These are phyloP conservation scores for Hyalella azteca DNA, from an alignment of 2,888 invertebrate genomes.

Conservation along the genomic window DNA sequence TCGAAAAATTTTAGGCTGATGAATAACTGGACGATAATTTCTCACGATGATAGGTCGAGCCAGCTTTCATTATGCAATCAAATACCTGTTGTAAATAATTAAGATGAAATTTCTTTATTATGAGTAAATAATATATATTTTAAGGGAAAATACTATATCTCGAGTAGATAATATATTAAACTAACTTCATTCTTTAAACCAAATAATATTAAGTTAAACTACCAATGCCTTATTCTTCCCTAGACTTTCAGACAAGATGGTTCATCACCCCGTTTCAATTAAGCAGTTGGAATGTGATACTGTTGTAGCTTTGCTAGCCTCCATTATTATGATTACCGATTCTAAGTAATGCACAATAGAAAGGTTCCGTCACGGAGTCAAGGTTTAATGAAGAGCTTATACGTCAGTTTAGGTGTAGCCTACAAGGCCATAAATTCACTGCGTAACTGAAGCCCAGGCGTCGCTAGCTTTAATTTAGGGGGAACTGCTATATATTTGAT, in stretches of 20 bases:
- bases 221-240: not conserved
- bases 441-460: not conserved
- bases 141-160: too few species aligned
- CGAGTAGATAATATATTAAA: not conserved
- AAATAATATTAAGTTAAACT: not conserved
- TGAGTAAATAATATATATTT: too few species aligned
- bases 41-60: too few species aligned
- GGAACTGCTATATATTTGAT: too few species aligned
- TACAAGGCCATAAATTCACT: not conserved
- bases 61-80: too few species aligned
- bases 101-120: too few species aligned
- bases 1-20: too few species aligned
- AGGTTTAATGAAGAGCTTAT: constrained; percentile 13
- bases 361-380: not conserved
- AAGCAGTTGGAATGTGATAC: not conserved
- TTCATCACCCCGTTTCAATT: not conserved
- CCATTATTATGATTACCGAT: not conserved
- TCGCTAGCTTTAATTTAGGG: not conserved
- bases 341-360: constrained; percentile 15
- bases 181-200: not conserved
- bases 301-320: too few species aligned
- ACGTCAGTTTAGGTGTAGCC: not conserved
- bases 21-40: too few species aligned
- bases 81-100: too few species aligned
- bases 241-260: not conserved